Evolutionary conservation across 2,797 vertebrate genomes (phyloP).

Genomic region (Hydrophis major): DNA sequence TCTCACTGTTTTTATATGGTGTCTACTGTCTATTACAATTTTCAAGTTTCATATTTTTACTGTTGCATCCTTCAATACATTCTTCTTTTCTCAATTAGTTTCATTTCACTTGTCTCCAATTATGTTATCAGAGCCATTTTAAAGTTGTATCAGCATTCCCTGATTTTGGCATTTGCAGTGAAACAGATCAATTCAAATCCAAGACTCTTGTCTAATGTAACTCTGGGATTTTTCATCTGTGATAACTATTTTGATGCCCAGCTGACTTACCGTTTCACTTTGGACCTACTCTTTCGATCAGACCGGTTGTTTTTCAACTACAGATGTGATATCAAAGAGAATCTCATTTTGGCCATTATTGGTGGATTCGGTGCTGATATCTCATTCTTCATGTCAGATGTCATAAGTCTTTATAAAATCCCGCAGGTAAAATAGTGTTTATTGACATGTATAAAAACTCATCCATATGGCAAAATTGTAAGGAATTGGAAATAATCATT

Average conservation of each 20-base stretch:
- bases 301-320: background rate
- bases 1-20: background rate
- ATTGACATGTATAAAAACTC: background rate
- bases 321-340: background rate
- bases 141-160: background rate
- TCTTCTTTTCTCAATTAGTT: background rate
- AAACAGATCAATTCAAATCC: background rate
- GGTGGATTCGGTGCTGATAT: background rate
- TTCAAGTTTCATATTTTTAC: background rate
- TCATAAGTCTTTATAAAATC: background rate
- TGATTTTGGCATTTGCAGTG: background rate
- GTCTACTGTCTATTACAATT: background rate
- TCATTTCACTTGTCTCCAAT: background rate
- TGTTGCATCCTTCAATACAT: background rate
- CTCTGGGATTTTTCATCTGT: background rate
- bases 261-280: background rate
- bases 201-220: background rate
- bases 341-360: background rate
- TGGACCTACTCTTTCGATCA: background rate
- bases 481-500: background rate
- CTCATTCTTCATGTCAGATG: background rate
- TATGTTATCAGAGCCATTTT: background rate
- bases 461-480: background rate
- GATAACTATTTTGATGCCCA: background rate
- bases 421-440: background rate